Evolutionary conservation across 92 coral and sea anemone genomes (phyloP).

Genomic region (Palythoa caribaeorum): DNA sequence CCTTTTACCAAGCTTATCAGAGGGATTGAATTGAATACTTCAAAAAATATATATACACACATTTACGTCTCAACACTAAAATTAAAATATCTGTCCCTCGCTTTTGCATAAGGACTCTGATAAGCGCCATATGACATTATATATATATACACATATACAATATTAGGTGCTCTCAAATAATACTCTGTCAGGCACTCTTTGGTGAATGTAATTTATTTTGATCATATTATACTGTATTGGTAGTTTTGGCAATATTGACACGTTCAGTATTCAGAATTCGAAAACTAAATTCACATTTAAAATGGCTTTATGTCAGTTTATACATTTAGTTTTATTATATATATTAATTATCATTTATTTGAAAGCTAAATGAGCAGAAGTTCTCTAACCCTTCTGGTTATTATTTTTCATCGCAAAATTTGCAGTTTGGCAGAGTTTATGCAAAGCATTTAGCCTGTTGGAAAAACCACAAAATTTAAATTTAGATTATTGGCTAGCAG

Average conservation of each 20-base stretch:
- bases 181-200: constrained; percentile 18
- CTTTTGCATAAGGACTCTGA: background rate
- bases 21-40: background rate
- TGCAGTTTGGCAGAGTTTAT: constrained; percentile 25
- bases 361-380: background rate
- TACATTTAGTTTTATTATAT: constrained; percentile 16
- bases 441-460: constrained; percentile 22
- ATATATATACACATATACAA: constrained; percentile 24
- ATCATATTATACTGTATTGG: background rate
- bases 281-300: constrained; percentile 9
- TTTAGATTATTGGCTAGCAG: constrained; percentile 10
- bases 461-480: constrained; percentile 41
- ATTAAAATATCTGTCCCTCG: background rate
- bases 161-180: background rate
- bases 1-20: constrained; percentile 11
- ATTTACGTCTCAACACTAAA: constrained; percentile 19
- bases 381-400: background rate
- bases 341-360: background rate
- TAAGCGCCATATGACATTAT: background rate
- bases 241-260: constrained; percentile 11
- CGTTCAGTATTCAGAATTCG: constrained; percentile 21
- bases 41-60: constrained; percentile 20
- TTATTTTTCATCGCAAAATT: constrained; percentile 33
- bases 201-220: constrained; percentile 41
- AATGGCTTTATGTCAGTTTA: background rate